A percentile compares a stretch with the other conserved stretches of the same genome.
phyloP scores from a whole-genome alignment of 64 coral and sea anemone species.

The Cladopsammia gracilis region DNA sequence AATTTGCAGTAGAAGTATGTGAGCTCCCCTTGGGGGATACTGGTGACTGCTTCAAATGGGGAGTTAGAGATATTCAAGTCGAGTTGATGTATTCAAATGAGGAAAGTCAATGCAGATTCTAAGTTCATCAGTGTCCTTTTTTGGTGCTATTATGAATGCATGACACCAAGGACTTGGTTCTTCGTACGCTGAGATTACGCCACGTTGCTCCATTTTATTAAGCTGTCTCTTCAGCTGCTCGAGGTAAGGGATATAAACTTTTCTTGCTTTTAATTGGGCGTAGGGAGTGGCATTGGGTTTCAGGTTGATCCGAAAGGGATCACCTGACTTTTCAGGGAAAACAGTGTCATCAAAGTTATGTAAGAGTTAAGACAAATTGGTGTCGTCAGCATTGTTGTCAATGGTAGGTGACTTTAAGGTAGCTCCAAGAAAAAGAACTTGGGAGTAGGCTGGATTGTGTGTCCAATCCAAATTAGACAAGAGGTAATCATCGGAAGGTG shows the following conservation, averaged over 20 bases:
- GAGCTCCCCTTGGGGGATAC: too few relatives aligned
- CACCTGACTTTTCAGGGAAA: constrained; percentile 45
- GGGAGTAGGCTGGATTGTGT: not conserved
- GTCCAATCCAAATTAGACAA: constrained; percentile 11
- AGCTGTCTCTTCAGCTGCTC: not conserved
- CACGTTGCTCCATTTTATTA: constrained; percentile 35
- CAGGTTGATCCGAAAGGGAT: constrained; percentile 45
- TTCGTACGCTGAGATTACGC: constrained; percentile 6
- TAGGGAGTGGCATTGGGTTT: constrained; percentile 37
- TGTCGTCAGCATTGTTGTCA: not conserved
- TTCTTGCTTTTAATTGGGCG: constrained; percentile 35
- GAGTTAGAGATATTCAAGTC: constrained; percentile 8
- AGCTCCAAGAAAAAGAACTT: not conserved
- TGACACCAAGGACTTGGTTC: constrained; percentile 41
- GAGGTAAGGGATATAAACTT: too few relatives aligned
- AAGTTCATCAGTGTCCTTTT: constrained; percentile 28
- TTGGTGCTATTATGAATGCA: constrained; percentile 15
- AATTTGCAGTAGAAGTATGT: too few relatives aligned
- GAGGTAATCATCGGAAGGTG: constrained; percentile 28
- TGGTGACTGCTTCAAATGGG: too few relatives aligned
- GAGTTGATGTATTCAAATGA: constrained; percentile 5
- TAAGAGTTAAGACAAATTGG: too few relatives aligned
- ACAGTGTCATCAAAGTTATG: constrained; percentile 44
- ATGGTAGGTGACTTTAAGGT: not conserved
- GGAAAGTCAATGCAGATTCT: constrained; percentile 22